A percentile compares a stretch with the other conserved stretches of the same genome.
These are phyloP conservation scores for Drosophila anceps DNA, from an alignment of 2,888 invertebrate species.

Conservation along the genomic window DNA sequence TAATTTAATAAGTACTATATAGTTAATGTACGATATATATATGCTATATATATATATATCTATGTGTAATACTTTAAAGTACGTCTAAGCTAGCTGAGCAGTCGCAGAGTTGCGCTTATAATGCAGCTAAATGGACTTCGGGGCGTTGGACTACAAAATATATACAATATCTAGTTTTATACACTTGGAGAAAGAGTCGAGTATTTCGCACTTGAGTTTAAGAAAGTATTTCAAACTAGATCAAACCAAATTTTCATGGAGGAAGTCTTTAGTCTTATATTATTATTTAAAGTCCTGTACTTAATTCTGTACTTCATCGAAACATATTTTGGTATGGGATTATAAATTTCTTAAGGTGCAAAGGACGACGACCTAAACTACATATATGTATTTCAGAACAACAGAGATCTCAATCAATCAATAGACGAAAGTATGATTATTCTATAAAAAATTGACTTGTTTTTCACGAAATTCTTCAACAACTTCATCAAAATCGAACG, in stretches of 20 bases:
- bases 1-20: slow-evolving; percentile 40
- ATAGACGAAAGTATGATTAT: too few relatives aligned
- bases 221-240: neutral
- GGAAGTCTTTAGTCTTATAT: neutral
- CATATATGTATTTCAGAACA: too few relatives aligned
- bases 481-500: too few relatives aligned
- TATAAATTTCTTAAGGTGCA: too few relatives aligned
- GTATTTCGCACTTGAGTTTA: neutral
- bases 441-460: too few relatives aligned
- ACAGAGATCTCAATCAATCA: too few relatives aligned
- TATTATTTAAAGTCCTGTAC: neutral
- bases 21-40: slow-evolving; percentile 50
- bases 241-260: neutral
- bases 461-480: too few relatives aligned
- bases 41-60: slow-evolving; percentile 16
- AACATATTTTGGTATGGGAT: neutral
- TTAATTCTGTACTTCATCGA: neutral
- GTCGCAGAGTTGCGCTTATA: slow-evolving; percentile 26
- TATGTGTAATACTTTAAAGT: slow-evolving; percentile 32
- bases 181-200: slow-evolving; percentile 7
- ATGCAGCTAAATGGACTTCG: slow-evolving; percentile 29
- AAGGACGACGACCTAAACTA: too few relatives aligned
- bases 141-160: slow-evolving; percentile 33
- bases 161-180: neutral
- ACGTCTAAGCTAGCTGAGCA: slow-evolving; percentile 50